Percentiles rank a stretch among this genome's conserved stretches.
Conservation (phyloP, 2,113 vertebrate species). For the Xyliphius kryptos region DNA sequence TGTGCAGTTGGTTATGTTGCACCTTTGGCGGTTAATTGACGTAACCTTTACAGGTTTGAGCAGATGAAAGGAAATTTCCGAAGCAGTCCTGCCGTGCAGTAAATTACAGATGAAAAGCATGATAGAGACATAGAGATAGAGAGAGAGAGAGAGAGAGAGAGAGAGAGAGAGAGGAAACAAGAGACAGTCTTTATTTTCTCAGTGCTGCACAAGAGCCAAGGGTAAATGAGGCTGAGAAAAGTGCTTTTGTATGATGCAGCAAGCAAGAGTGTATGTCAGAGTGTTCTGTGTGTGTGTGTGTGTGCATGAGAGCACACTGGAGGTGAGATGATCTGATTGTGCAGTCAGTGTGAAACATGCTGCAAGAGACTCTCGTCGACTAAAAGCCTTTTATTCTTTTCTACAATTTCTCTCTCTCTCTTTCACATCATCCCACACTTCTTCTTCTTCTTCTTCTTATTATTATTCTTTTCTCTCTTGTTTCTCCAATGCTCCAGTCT, state of each 20-base stretch:
- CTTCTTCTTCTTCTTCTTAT: too few relatives aligned
- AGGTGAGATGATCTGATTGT: slow-evolving; percentile 29
- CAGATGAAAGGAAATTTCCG: slow-evolving; percentile 33
- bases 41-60: slow-evolving; percentile 32
- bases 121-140: too few relatives aligned
- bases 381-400: too few relatives aligned
- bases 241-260: slow-evolving; percentile 14
- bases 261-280: slow-evolving; percentile 22
- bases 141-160: background rate
- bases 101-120: slow-evolving; percentile 19
- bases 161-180: slow-evolving; percentile 5
- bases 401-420: too few relatives aligned
- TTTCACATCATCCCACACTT: too few relatives aligned
- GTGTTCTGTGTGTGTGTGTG: background rate
- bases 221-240: slow-evolving; percentile 15
- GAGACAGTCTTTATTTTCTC: slow-evolving; percentile 30
- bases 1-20: slow-evolving; percentile 20
- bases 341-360: slow-evolving; percentile 12
- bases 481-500: too few relatives aligned
- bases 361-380: too few relatives aligned
- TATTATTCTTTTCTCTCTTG: too few relatives aligned
- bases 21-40: slow-evolving; percentile 18
- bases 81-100: slow-evolving; percentile 6
- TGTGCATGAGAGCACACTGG: slow-evolving; percentile 1
- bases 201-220: slow-evolving; percentile 22